Evolutionary conservation across 2,888 invertebrate genomes (phyloP).

Genomic region (Entomobrya proxima): DNA sequence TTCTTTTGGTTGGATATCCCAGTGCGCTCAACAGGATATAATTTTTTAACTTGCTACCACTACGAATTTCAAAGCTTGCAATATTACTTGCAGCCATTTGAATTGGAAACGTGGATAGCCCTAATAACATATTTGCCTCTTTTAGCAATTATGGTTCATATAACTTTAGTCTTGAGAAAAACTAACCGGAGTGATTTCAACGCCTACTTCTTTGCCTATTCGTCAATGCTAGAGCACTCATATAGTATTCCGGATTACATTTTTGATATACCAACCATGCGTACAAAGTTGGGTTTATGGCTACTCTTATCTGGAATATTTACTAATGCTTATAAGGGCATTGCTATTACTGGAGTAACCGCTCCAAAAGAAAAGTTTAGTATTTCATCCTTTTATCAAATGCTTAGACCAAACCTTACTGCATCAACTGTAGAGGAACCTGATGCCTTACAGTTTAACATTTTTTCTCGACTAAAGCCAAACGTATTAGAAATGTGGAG

Average conservation of each 20-base stretch:
- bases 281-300: background rate
- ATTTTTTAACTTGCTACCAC: background rate
- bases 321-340: conserved; percentile 24
- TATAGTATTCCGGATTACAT: background rate
- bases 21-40: too few relatives aligned
- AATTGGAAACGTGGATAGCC: background rate
- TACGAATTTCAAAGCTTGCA: background rate
- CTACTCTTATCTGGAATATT: background rate
- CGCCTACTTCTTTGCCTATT: background rate
- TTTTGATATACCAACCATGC: background rate
- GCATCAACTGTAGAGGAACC: too few relatives aligned
- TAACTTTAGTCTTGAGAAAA: background rate
- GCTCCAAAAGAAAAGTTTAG: background rate
- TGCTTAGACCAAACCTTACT: background rate
- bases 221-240: background rate
- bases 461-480: too few relatives aligned
- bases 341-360: conserved; percentile 10
- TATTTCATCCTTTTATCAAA: background rate
- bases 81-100: background rate
- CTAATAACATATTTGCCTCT: background rate
- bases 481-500: too few relatives aligned
- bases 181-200: background rate
- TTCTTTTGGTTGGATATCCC: too few relatives aligned
- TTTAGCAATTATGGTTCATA: background rate
- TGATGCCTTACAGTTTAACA: background rate